Base-by-base conservation (phyloP, 2,113 vertebrate species). In the Chrysochloris asiatica region DNA sequence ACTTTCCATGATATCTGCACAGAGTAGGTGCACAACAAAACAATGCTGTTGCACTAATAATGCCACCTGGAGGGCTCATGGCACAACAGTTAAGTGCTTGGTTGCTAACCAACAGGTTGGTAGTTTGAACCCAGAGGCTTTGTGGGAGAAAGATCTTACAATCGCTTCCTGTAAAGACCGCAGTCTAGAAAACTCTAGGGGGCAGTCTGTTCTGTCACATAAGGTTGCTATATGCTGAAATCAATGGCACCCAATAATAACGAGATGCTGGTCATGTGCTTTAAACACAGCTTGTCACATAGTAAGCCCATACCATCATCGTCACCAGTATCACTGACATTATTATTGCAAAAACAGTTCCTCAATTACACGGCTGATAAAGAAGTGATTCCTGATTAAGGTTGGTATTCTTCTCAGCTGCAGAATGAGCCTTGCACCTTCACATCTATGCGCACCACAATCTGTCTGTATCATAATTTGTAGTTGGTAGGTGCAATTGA, bases 381-480 rank as follows among this genome's bases (percentile, higher is more conserved):
- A 52, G 67, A 69, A 47, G 8, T 19, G 10, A 43, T 54, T 90
- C 16, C 75, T 19, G 9, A 79, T 13, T 8, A 36, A 69, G 7
- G 30, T 8, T 0, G 2, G 3, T 41, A 1, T 10, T 48, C 38
- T 28, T 83, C 28, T 9, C 6, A 17, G 38, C 16, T 52, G 3
- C 33, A 24, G 56, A 63, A 67, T 2, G 43, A 86, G 54, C 73
- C 38, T 80, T 9, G 0, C 1, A 4, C 17, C 8, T 2, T 75
- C 69, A 14, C 2, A 16, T 22, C 26, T 6, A 43, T 3, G 26
- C 8, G 17, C 54, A 22, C 19, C 22, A 6, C 30, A 36, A 10
- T 36, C n/a, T 3, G 9, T 17, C 38, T 8, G 2, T 16, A 5
- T 28, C 2, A 0, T 28, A 4, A 69, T 21, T n/a, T 36, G n/a